Percentiles rank a stretch among this genome's conserved stretches.
These are phyloP conservation scores for Parapristionchus giblindavisi DNA, from an alignment of 2,888 invertebrate genomes.

Conservation along the genomic window DNA sequence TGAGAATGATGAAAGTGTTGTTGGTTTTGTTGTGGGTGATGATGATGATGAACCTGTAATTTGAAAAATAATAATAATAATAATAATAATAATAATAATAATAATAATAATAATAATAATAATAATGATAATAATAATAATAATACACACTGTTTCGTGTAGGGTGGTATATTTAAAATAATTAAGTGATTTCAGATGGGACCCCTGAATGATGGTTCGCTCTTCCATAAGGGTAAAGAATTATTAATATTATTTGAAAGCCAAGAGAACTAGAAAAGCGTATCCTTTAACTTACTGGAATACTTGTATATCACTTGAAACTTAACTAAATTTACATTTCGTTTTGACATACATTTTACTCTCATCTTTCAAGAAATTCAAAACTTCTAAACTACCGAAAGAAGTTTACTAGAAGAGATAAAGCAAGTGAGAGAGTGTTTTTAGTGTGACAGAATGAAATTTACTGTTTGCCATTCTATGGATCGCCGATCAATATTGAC, in stretches of 20 bases:
- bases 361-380: neutral
- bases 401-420: neutral
- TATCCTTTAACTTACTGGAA: too few relatives aligned
- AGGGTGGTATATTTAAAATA: neutral
- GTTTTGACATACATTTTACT: neutral
- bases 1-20: conserved; percentile 31
- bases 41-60: conserved; percentile 19
- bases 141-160: too few relatives aligned
- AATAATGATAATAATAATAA: too few relatives aligned
- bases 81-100: too few relatives aligned
- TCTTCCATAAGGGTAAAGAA: conserved; percentile 63
- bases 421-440: neutral
- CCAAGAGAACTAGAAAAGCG: too few relatives aligned
- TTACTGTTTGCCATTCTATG: conserved; percentile 17
- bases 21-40: conserved; percentile 37
- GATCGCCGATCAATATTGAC: conserved; percentile 44
- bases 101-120: too few relatives aligned
- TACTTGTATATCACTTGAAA: too few relatives aligned
- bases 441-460: neutral
- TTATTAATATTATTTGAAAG: neutral
- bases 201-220: conserved; percentile 69
- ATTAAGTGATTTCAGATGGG: conserved; percentile 54
- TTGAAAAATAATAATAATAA: too few relatives aligned
- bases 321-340: too few relatives aligned
- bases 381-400: neutral